Percentiles rank a stretch among this genome's conserved stretches.
Evolutionary conservation across 2,113 vertebrate genomes (phyloP).

Genomic region (Apodemus sylvaticus): DNA sequence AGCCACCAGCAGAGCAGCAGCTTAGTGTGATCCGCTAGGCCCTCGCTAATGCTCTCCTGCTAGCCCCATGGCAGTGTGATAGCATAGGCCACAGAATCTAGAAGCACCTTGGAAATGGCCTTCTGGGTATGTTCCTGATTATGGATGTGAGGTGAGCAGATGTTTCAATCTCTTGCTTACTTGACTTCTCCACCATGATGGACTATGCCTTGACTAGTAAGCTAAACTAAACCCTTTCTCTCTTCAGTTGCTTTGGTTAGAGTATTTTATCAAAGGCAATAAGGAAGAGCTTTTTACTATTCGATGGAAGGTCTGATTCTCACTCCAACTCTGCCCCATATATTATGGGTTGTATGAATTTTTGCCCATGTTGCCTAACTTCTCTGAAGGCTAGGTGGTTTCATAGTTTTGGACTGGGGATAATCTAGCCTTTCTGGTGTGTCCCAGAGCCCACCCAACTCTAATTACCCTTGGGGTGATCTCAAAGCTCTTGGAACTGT

Average conservation of each 20-base stretch:
- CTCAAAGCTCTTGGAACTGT: neutral
- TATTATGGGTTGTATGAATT: constrained; percentile 10
- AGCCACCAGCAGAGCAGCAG: neutral
- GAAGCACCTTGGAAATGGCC: neutral
- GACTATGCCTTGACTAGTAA: neutral
- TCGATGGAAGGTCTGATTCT: constrained; percentile 38
- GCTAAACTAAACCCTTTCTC: neutral
- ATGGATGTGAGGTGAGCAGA: neutral
- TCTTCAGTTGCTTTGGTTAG: neutral
- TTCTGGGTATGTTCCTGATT: neutral
- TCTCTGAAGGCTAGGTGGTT: neutral
- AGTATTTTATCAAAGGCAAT: neutral
- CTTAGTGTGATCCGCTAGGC: neutral
- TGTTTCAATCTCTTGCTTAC: neutral
- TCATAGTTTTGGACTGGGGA: neutral
- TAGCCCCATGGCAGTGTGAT: neutral
- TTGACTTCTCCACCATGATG: neutral
- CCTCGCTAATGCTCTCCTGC: neutral
- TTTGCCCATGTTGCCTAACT: constrained; percentile 5
- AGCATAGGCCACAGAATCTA: neutral
- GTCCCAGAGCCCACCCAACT: neutral
- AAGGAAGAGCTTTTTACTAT: neutral
- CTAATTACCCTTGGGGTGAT: neutral
- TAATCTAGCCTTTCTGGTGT: neutral
- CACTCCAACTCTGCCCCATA: neutral